Evolutionary conservation across 2,113 vertebrate genomes (phyloP).

Genomic region (Dipodomys spectabilis): DNA sequence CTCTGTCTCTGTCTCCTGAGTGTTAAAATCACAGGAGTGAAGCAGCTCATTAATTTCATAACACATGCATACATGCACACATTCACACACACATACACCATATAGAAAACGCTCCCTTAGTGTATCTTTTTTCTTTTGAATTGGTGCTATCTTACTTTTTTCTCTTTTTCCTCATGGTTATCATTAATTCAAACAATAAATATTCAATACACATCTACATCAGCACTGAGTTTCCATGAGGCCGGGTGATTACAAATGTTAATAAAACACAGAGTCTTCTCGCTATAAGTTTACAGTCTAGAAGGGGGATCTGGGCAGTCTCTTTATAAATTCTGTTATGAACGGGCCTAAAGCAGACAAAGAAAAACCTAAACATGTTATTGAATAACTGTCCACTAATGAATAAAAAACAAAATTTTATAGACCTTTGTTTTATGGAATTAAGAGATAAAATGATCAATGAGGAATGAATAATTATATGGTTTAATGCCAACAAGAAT

Average conservation of each 20-base stretch:
- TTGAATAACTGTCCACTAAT: neutral
- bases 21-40: too few species aligned
- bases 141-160: neutral
- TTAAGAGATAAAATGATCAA: slow-evolving; percentile 10
- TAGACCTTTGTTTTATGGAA: neutral
- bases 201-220: neutral
- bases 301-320: neutral
- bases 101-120: neutral
- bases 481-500: slow-evolving; percentile 27
- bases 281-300: neutral
- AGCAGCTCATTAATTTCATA: neutral
- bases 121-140: neutral
- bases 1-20: too few species aligned
- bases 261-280: neutral
- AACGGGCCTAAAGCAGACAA: neutral
- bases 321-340: too few species aligned
- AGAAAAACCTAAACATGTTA: neutral
- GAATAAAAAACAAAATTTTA: slow-evolving; percentile 7
- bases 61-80: neutral
- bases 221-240: neutral
- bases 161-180: neutral
- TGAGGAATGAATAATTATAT: neutral
- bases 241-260: neutral
- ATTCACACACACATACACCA: neutral
- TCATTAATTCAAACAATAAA: slow-evolving; percentile 30